Evolutionary conservation across 2,888 invertebrate species (phyloP).

Genomic region (Cerastoderma edule): DNA sequence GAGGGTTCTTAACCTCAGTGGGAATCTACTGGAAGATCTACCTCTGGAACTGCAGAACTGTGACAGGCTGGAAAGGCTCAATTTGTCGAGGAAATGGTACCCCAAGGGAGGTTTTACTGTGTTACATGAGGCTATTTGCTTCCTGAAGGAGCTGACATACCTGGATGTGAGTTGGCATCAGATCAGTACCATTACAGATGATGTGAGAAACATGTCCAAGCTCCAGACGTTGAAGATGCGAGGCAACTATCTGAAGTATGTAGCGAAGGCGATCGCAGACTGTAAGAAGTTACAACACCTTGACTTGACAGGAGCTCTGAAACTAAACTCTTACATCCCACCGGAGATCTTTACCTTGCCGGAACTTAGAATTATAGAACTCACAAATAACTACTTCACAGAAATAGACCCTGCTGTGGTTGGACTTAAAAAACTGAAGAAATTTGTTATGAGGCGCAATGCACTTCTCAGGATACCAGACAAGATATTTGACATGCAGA

Average conservation of each 20-base stretch:
- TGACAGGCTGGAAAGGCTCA: constrained; percentile 69
- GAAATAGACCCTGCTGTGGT: constrained; percentile 73
- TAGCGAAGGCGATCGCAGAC: constrained; percentile 70
- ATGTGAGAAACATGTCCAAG: constrained; percentile 71
- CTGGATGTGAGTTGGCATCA: constrained; percentile 79
- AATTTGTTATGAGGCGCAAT: constrained; percentile 75
- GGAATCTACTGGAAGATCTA: constrained; percentile 70
- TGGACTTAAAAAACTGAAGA: constrained; percentile 69
- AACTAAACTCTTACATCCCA: constrained; percentile 72
- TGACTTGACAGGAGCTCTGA: constrained; percentile 77
- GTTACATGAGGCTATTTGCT: constrained; percentile 72
- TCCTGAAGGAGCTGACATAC: constrained; percentile 66
- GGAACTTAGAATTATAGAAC: constrained; percentile 70
- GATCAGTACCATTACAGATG: constrained; percentile 75
- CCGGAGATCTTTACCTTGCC: constrained; percentile 71
- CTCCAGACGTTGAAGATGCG: constrained; percentile 72
- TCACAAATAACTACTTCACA: constrained; percentile 78
- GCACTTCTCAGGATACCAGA: constrained; percentile 75
- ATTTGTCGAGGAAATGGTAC: constrained; percentile 78
- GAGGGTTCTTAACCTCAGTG: constrained; percentile 69
- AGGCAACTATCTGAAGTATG: constrained; percentile 74
- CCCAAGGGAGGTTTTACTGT: constrained; percentile 72
- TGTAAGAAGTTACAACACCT: constrained; percentile 71
- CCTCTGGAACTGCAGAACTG: constrained; percentile 71
- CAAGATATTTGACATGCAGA: constrained; percentile 71